Percentiles rank a stretch among this genome's conserved stretches.
Conservation (phyloP, 2,888 invertebrate genomes). For the Drosophila eohydei region DNA sequence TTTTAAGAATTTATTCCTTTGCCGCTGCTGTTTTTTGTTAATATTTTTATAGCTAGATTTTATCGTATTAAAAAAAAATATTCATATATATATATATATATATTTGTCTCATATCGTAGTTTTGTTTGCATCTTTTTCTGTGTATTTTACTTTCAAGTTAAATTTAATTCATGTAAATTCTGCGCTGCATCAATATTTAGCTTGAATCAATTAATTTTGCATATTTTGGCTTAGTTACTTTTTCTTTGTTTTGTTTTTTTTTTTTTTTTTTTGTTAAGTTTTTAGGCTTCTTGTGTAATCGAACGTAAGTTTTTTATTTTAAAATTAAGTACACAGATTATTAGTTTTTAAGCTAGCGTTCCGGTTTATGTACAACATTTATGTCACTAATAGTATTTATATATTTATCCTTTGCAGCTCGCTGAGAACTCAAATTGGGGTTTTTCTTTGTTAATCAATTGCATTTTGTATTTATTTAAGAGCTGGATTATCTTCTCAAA, state of each 20-base stretch:
- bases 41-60: constrained; percentile 54
- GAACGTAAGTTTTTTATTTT: constrained; percentile 34
- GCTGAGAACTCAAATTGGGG: neutral
- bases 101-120: constrained; percentile 11
- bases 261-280: constrained; percentile 11
- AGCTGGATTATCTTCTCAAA: constrained; percentile 18
- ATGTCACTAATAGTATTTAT: constrained; percentile 69
- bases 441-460: constrained; percentile 16
- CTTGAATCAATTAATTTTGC: constrained; percentile 20
- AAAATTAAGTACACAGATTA: constrained; percentile 59
- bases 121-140: neutral
- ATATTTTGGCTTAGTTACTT: constrained; percentile 59
- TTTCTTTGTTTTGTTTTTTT: constrained; percentile 31
- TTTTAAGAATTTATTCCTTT: constrained; percentile 30
- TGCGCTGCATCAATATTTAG: constrained; percentile 18
- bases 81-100: constrained; percentile 24
- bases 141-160: constrained; percentile 2
- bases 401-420: constrained; percentile 8
- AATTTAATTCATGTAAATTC: constrained; percentile 25
- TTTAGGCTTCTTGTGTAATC: constrained; percentile 58
- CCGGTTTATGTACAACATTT: constrained; percentile 75
- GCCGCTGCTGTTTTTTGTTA: constrained; percentile 24
- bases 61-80: constrained; percentile 50
- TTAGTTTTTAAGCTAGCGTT: constrained; percentile 58
- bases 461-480: constrained; percentile 18